phyloP scores from a whole-genome alignment of 2,797 vertebrate genomes.

The Mus caroli region DNA sequence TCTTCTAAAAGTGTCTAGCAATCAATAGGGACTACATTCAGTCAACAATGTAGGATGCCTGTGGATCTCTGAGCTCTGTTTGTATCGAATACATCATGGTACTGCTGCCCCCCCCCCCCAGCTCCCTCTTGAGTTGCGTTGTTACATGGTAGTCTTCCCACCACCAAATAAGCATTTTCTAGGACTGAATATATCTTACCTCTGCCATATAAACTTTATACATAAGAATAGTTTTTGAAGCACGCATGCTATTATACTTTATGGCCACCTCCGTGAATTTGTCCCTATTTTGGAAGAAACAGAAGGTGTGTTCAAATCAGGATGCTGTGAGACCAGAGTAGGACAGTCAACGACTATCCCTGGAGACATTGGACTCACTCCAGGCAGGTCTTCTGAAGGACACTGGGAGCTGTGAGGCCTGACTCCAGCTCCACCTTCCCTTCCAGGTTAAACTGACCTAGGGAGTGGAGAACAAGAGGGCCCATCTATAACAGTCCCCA shows the following conservation, averaged over 20 bases:
- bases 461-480: neutral
- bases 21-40: neutral
- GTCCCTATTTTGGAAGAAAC: neutral
- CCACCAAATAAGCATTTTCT: neutral
- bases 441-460: accelerated
- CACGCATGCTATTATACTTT: neutral
- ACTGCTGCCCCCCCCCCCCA: too few relatives aligned
- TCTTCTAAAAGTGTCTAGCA: constrained; percentile 36
- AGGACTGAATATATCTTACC: neutral
- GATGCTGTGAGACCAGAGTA: neutral
- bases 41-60: constrained; percentile 19
- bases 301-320: neutral
- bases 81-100: constrained; percentile 9
- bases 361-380: neutral
- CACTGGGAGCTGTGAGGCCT: neutral
- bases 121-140: neutral
- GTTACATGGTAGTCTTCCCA: neutral
- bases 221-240: constrained; percentile 17
- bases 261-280: neutral
- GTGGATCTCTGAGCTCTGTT: constrained; percentile 28
- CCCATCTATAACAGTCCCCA: neutral
- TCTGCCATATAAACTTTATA: neutral
- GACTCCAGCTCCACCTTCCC: neutral
- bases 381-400: neutral
- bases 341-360: neutral